phyloP scores from a whole-genome alignment of 2,113 vertebrate genomes.

The Malurus elegans region DNA sequence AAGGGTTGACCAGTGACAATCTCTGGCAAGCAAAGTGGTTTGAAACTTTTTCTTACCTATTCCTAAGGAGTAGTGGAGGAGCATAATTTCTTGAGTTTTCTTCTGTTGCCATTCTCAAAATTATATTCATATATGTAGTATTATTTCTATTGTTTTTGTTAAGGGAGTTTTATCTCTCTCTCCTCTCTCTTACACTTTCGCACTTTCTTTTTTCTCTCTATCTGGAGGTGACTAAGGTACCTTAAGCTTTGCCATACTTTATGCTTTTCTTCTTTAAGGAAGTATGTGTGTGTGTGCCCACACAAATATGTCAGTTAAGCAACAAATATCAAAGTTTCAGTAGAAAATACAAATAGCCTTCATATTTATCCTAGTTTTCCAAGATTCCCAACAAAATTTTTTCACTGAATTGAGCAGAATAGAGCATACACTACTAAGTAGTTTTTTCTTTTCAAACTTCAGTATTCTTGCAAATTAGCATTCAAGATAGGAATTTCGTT shows the following conservation, averaged over 20 bases:
- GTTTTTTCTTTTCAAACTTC: neutral
- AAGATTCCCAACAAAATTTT: neutral
- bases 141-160: neutral
- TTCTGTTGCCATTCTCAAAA: neutral
- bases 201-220: neutral
- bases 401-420: neutral
- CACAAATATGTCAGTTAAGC: neutral
- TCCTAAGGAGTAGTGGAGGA: neutral
- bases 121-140: neutral
- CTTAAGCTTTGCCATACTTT: neutral
- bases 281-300: neutral
- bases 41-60: neutral
- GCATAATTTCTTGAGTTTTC: neutral
- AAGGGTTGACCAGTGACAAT: neutral
- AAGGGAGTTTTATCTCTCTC: neutral
- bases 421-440: neutral
- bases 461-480: neutral
- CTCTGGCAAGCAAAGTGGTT: neutral
- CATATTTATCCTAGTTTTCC: neutral
- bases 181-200: neutral
- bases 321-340: neutral
- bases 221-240: neutral
- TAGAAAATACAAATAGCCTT: neutral
- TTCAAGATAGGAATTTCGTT: neutral
- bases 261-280: neutral